Conservation (phyloP, 2,888 invertebrate genomes). For the Epinotia brunnichana region DNA sequence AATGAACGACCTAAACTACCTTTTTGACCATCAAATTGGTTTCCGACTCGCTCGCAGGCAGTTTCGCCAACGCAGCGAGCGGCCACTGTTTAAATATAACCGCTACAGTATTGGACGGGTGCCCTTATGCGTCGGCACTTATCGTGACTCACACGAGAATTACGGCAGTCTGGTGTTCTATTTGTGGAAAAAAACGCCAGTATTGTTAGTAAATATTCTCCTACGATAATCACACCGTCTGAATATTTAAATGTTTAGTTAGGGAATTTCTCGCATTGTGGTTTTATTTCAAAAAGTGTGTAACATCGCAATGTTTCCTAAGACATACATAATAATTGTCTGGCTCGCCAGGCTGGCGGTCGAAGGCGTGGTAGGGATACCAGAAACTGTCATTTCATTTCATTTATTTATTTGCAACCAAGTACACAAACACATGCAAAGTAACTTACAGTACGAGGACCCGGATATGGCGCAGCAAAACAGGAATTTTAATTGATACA, state of each 20-base stretch:
- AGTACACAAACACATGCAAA: too few relatives aligned
- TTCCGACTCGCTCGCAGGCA: conserved; percentile 45
- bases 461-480: too few relatives aligned
- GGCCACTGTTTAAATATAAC: conserved; percentile 45
- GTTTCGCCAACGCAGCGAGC: conserved; percentile 41
- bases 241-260: conserved; percentile 1
- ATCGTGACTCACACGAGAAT: conserved; percentile 32
- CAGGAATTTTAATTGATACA: too few relatives aligned
- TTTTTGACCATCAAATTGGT: neutral
- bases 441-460: too few relatives aligned
- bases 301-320: neutral
- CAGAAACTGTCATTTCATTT: too few relatives aligned
- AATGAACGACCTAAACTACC: too few relatives aligned
- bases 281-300: too few relatives aligned
- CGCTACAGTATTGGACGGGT: conserved; percentile 26
- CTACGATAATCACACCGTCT: neutral
- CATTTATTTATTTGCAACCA: too few relatives aligned
- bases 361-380: too few relatives aligned
- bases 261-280: neutral
- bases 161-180: conserved; percentile 16
- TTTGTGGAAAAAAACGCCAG: conserved; percentile 18
- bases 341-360: too few relatives aligned
- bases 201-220: neutral
- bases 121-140: conserved; percentile 36
- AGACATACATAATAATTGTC: neutral